Percentiles rank a stretch among this genome's conserved stretches.
These are phyloP conservation scores for Peromyscus eremicus DNA, from an alignment of 2,797 vertebrate genomes.

Conservation along the genomic window DNA sequence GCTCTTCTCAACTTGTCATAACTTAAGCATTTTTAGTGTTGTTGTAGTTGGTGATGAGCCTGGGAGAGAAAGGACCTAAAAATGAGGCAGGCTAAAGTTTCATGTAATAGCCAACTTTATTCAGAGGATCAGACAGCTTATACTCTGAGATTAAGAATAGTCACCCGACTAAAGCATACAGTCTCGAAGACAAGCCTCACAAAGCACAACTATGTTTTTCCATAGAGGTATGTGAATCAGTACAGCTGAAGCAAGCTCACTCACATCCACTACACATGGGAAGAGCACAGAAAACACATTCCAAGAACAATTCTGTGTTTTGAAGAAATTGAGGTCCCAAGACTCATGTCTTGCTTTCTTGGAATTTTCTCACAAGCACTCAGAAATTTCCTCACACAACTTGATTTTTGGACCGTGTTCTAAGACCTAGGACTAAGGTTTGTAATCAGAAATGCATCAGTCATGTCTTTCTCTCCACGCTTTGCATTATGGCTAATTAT, in stretches of 20 bases:
- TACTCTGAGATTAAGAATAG: neutral
- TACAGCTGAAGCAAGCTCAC: neutral
- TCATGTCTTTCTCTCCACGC: conserved; percentile 19
- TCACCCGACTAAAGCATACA: neutral
- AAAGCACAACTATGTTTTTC: neutral
- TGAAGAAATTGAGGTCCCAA: neutral
- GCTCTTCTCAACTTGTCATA: neutral
- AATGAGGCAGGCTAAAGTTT: neutral
- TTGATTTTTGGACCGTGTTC: neutral
- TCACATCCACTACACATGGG: no score
- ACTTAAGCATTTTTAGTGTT: conserved; percentile 9
- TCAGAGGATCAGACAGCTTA: neutral
- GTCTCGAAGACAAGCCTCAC: neutral
- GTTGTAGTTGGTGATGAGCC: neutral
- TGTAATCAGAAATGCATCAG: conserved; percentile 42
- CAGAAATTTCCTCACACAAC: neutral
- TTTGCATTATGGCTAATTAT: conserved; percentile 83
- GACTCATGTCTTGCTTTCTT: neutral
- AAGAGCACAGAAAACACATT: neutral
- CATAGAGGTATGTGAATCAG: neutral
- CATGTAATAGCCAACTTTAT: no score
- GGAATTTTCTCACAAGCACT: neutral
- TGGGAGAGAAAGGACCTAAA: neutral
- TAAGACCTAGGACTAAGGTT: neutral
- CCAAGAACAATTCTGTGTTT: neutral